Evolutionary conservation across 2,797 vertebrate genomes (phyloP), one percentile per base, ranked within the genome.

Genomic region (Sebastes umbrosus): DNA sequence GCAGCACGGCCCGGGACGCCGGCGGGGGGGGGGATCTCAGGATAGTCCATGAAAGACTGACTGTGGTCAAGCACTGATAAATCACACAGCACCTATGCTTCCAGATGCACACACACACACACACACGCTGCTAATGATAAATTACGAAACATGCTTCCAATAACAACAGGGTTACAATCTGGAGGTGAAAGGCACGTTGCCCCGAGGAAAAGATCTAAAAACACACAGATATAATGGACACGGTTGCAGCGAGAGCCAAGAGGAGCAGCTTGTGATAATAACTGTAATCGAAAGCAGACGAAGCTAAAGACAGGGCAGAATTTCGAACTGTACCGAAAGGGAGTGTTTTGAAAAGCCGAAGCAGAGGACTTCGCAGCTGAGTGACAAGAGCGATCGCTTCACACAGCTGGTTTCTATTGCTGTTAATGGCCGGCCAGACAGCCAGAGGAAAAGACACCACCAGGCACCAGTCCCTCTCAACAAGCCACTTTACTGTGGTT

Each of bases 201-300:
- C 88, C 73, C 0, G 36, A 87, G 84, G 80, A 78, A 83, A 83
- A 91, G 84, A 93, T 93, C 86, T 83, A 59, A 88, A 83, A 82
- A 81, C 73, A 86, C 55, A 90, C 67, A 18, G 67, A 77, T 84
- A 74, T 52, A 65, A 87, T 62, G 74, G 77, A 88, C 83, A 79
- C 83, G 85, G 70, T 72, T 84, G 32, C 80, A 84, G 71, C n/a
- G 24, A 59, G 77, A 78, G 78, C 77, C 83, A 81, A 75, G 83
- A 94, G 84, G 85, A 94, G 92, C 90, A 90, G 93, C 92, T 94
- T 90, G 91, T 87, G 93, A 94, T 95, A 95, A 95, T 93, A 93
- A 95, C 93, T 88, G 89, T 95, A 95, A 96, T 94, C 87, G 84
- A 90, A 92, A 93, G 87, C 93, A 92, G 91, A 86, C 88, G 8